Percentiles rank a stretch among this genome's conserved stretches.
Evolutionary conservation across 92 coral and sea anemone species (phyloP).

Genomic region (Virgularia gustaviana): DNA sequence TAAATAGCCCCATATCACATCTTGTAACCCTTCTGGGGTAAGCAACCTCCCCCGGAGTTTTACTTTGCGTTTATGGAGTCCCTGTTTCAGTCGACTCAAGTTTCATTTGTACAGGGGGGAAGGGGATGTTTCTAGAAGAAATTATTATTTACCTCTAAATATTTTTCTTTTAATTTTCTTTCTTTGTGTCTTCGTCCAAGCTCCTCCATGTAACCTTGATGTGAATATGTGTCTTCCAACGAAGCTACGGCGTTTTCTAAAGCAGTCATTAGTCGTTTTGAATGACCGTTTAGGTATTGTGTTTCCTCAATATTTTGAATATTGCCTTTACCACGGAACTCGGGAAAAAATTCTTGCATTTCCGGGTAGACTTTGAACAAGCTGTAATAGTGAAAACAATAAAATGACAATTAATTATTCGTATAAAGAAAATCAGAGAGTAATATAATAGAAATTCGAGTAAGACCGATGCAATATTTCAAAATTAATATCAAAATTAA

Average conservation of each 20-base stretch:
- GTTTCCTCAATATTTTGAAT: conserved; percentile 54
- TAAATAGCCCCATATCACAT: no score
- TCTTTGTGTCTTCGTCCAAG: conserved; percentile 69
- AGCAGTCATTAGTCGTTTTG: conserved; percentile 68
- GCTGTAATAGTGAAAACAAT: no score
- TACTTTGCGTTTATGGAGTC: no score
- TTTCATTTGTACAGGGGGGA: no score
- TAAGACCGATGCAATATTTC: no score
- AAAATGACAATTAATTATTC: no score
- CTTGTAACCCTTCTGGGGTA: no score
- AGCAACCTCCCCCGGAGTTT: no score
- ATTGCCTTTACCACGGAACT: conserved; percentile 54
- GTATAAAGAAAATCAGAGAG: no score
- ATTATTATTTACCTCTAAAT: conserved; percentile 67
- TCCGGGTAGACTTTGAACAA: conserved; percentile 65
- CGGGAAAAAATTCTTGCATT: conserved; percentile 64
- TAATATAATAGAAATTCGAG: no score
- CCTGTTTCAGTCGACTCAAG: no score
- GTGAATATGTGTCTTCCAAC: conserved; percentile 40
- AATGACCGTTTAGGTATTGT: conserved; percentile 62
- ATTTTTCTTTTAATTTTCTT: conserved; percentile 58
- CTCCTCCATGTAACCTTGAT: conserved; percentile 46
- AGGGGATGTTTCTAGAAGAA: not conserved
- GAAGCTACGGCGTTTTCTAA: conserved; percentile 64
- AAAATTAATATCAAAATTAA: no score